Conservation (phyloP, 2,113 vertebrate species). For the Aramus guarauna region DNA sequence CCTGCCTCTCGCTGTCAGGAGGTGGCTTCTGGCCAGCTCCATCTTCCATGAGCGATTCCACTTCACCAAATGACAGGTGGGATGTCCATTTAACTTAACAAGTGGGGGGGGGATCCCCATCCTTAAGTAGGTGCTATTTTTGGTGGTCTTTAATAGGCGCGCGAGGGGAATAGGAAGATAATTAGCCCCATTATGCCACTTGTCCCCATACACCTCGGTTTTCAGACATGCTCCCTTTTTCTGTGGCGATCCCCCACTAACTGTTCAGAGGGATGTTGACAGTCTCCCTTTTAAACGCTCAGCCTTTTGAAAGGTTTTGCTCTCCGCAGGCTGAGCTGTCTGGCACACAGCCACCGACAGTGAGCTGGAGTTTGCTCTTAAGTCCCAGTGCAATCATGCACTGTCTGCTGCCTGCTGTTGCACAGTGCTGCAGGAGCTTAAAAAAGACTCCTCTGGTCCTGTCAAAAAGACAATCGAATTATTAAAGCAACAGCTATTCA, state of each 20-base stretch:
- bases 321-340: slow-evolving; percentile 26
- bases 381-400: slow-evolving; percentile 68
- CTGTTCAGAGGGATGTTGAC: slow-evolving; percentile 51
- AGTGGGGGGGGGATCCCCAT: background rate
- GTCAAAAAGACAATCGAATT: slow-evolving; percentile 61
- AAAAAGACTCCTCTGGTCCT: slow-evolving; percentile 41
- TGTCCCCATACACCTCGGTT: slow-evolving; percentile 6
- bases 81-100: slow-evolving; percentile 16
- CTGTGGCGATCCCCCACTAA: background rate
- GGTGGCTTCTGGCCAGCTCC: slow-evolving; percentile 36
- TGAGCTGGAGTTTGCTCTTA: slow-evolving; percentile 50
- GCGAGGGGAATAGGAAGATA: slow-evolving; percentile 28
- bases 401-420: slow-evolving; percentile 60
- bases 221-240: slow-evolving; percentile 16
- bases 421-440: slow-evolving; percentile 49
- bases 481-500: slow-evolving; percentile 28
- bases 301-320: slow-evolving; percentile 49
- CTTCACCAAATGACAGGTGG: slow-evolving; percentile 24
- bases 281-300: slow-evolving; percentile 38
- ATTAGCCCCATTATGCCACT: slow-evolving; percentile 10
- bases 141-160: background rate
- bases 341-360: slow-evolving; percentile 44
- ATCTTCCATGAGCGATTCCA: slow-evolving; percentile 24
- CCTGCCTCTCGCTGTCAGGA: slow-evolving; percentile 5
- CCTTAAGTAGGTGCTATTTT: slow-evolving; percentile 35